A percentile compares a stretch with the other conserved stretches of the same genome.
Evolutionary conservation across 2,888 invertebrate species (phyloP).

Genomic region (Drosophila colorata): DNA sequence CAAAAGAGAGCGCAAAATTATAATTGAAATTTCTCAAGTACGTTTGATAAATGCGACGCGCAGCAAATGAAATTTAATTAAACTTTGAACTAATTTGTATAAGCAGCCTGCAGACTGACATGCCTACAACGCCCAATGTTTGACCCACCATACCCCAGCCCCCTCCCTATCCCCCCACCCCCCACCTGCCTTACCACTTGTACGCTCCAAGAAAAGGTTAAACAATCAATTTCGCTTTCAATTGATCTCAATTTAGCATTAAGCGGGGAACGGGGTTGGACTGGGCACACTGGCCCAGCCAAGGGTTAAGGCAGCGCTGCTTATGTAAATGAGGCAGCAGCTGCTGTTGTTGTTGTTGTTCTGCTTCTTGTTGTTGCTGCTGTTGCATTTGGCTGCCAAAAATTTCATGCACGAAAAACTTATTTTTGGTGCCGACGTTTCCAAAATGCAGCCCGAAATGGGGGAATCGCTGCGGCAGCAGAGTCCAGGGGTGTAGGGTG

Average conservation of each 20-base stretch:
- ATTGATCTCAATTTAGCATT: slow-evolving; percentile 74
- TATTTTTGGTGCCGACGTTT: slow-evolving; percentile 72
- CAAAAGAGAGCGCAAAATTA: slow-evolving; percentile 6
- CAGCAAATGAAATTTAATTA: slow-evolving; percentile 54
- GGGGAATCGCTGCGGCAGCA: slow-evolving; percentile 2
- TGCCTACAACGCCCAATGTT: slow-evolving; percentile 21
- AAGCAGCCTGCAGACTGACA: slow-evolving; percentile 33
- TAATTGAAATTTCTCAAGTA: slow-evolving; percentile 45
- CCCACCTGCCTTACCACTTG: not conserved
- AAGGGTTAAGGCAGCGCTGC: slow-evolving; percentile 64
- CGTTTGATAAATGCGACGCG: slow-evolving; percentile 19
- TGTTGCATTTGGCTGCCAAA: slow-evolving; percentile 47
- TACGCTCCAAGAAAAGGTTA: slow-evolving; percentile 59
- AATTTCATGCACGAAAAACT: slow-evolving; percentile 59
- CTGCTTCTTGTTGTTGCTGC: slow-evolving; percentile 20
- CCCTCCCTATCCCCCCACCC: not conserved
- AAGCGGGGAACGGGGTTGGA: slow-evolving; percentile 1
- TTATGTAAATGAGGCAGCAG: slow-evolving; percentile 62
- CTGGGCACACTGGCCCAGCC: slow-evolving; percentile 26
- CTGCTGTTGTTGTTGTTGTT: slow-evolving; percentile 6
- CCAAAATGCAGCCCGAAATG: slow-evolving; percentile 57
- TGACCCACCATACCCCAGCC: slow-evolving; percentile 9
- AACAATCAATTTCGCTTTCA: slow-evolving; percentile 77
- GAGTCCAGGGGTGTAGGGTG: not conserved
- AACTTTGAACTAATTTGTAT: slow-evolving; percentile 67